phyloP scores from a whole-genome alignment of 2,113 vertebrate genomes.

The Falco punctatus region DNA sequence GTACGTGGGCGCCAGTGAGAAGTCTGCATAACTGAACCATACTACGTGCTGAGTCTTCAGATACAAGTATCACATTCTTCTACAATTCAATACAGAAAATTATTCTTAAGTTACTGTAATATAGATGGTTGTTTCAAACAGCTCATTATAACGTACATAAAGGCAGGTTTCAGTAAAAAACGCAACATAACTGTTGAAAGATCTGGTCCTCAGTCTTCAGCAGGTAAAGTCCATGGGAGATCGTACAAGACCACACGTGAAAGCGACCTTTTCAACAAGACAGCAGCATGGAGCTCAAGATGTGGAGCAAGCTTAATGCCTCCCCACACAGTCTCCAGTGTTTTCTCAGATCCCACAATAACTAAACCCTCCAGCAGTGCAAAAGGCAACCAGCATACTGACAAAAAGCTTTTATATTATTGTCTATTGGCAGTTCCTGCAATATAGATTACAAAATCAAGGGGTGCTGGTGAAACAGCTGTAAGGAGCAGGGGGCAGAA shows the following conservation, averaged over 20 bases:
- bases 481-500: background rate
- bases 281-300: background rate
- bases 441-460: rapidly evolving
- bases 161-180: background rate
- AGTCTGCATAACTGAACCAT: background rate
- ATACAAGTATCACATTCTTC: background rate
- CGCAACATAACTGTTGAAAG: background rate
- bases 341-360: background rate
- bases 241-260: background rate
- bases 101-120: background rate
- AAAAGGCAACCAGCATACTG: background rate
- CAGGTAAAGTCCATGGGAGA: background rate
- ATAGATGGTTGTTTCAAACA: background rate
- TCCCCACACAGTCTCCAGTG: background rate
- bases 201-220: background rate
- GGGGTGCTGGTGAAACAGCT: background rate
- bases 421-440: background rate
- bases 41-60: background rate
- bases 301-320: background rate
- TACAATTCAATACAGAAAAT: background rate
- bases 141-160: background rate
- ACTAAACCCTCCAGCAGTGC: background rate
- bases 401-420: background rate
- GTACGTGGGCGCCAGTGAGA: background rate
- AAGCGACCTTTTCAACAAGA: background rate